Evolutionary conservation across 1,140 invertebrate genomes (phyloP), one percentile per base, ranked within the genome.

Genomic region (Chymomyza costata): DNA sequence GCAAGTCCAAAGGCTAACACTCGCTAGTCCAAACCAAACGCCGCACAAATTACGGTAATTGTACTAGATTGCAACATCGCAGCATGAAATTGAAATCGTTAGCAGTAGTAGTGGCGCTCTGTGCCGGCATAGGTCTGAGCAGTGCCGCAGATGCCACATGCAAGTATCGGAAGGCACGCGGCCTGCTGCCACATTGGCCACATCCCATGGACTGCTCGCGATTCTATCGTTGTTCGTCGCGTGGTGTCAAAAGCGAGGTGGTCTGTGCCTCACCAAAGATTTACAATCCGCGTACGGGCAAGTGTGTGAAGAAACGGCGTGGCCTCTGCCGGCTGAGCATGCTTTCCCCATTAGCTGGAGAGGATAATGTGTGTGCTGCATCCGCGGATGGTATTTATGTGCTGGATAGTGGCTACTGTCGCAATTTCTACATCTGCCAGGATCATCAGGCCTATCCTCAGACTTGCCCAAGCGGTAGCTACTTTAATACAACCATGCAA

Each of bases 221-320:
- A 3, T 62, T 50, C 47, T 56, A 56, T 43, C 51, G 51, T 37
- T 55, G 59, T 44, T 54, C 57, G 13, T 46, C 43, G 31, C 53
- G 35, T 11, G 47, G 45, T 40, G 28, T 54, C 14, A 53, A 49
- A 19, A 30, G 50, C 3, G 50, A 50, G 40, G 13, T 61, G 6
- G 21, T 44, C 25, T 61, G 57, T 25, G 32, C 40, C 6, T 30
- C 25, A 2, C 45, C 28, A 14, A 44, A 54, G 10, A 44, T 21
- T n/a, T 59, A 59, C 32, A 59, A 53, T 38, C 18, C 49, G 1
- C 34, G 21, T 1, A 54, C 30, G 1, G 57, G 57, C 7, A 43
- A 37, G 10, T 61, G 57, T 25, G 31, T 25, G 8, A 37, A 8
- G 5, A 16, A 15, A 10, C 32, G 34, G 6, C 30, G 30, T 16